These are phyloP conservation scores for Moxostoma hubbsi DNA, from an alignment of 2,797 vertebrate species.

Conservation along the genomic window DNA sequence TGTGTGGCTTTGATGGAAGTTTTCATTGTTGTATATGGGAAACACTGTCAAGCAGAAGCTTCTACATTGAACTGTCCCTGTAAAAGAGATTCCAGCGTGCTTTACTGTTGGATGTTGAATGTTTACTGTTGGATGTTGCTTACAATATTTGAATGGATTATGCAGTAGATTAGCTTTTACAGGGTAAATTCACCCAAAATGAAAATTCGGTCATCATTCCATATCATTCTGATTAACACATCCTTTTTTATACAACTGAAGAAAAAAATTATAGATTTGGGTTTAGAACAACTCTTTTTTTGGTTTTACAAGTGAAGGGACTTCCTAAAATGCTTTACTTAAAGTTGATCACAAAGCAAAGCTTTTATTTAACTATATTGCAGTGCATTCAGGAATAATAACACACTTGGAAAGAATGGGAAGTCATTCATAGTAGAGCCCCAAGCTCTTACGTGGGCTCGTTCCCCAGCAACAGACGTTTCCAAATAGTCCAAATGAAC, in stretches of 20 bases:
- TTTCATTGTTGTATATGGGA: background rate
- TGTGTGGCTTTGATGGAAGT: too few relatives aligned
- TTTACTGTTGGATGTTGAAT: conserved; percentile 12
- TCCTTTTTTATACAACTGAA: too few relatives aligned
- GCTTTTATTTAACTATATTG: conserved; percentile 30
- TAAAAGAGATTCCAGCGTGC: conserved; percentile 49
- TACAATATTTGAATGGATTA: conserved; percentile 74
- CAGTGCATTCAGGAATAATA: conserved; percentile 35
- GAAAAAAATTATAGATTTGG: too few relatives aligned
- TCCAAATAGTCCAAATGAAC: conserved; percentile 47
- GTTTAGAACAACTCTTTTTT: background rate
- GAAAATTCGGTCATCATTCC: background rate
- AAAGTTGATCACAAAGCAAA: conserved; percentile 15
- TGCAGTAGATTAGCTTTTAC: conserved; percentile 51
- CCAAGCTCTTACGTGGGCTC: background rate
- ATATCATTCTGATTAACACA: too few relatives aligned
- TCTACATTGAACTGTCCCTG: background rate
- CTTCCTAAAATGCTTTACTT: conserved; percentile 16
- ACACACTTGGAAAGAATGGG: conserved; percentile 9
- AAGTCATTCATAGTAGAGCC: conserved; percentile 6
- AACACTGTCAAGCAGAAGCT: background rate
- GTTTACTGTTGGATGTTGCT: conserved; percentile 12
- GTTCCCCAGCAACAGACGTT: conserved; percentile 50
- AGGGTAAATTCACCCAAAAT: background rate
- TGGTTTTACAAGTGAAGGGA: background rate